phyloP scores from a whole-genome alignment of 2,888 invertebrate genomes.

The Temnothorax rugatulus region DNA sequence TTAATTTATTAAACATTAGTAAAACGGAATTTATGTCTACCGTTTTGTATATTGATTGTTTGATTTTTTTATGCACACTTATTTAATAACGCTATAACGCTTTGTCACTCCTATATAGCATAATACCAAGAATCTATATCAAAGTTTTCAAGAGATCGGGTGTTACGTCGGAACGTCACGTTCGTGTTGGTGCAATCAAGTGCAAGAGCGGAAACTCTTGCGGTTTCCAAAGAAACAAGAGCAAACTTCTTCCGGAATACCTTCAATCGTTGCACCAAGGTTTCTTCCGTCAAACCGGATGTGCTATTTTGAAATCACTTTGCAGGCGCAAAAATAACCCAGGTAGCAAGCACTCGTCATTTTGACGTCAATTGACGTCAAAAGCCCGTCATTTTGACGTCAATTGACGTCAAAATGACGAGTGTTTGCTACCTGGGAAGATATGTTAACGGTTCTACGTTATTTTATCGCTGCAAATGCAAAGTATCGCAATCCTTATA shows the following conservation, averaged over 20 bases:
- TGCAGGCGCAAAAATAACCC: not conserved
- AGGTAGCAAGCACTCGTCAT: too few species aligned
- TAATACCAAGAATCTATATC: constrained; percentile 13
- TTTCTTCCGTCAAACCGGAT: constrained; percentile 7
- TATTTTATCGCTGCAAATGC: not conserved
- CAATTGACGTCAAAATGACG: too few species aligned
- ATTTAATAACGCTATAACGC: not conserved
- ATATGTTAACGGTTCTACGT: not conserved
- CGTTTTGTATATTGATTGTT: not conserved
- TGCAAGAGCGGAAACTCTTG: constrained; percentile 60
- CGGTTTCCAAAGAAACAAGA: constrained; percentile 48
- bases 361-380: too few species aligned
- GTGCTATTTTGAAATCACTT: not conserved
- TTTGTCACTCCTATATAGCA: not conserved
- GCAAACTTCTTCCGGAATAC: constrained; percentile 35
- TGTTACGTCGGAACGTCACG: constrained; percentile 36
- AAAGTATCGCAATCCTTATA: not conserved
- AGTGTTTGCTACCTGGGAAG: too few species aligned
- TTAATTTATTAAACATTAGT: not conserved
- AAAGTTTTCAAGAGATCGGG: constrained; percentile 19
- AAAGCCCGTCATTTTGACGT: too few species aligned
- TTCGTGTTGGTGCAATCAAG: constrained; percentile 52
- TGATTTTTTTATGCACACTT: not conserved
- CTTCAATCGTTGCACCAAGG: not conserved
- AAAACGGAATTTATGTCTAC: not conserved